Base-by-base conservation (phyloP, 2,113 vertebrate genomes). In the Callopanchax toddi region DNA sequence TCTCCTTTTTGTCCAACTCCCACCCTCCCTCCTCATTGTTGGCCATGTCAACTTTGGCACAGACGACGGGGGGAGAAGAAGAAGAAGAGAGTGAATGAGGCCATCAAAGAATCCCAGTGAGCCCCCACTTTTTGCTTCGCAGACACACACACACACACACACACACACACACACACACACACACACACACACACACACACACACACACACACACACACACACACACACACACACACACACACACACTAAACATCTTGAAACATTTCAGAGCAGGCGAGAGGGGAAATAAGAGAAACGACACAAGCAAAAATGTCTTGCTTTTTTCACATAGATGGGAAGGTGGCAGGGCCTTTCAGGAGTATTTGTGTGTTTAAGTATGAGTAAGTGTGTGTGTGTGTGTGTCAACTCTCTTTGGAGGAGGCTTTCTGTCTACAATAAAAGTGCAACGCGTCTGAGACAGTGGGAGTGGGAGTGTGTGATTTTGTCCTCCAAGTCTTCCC, bases 401-500 rank as follows among this genome's bases (percentile, higher is more conserved):
- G 54, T 62, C 42, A 62, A 62, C 78, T 86, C 68, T 82, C 79
- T 85, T 84, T 78, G 82, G 82, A 84, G 77, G 70, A 78, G 74
- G 70, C 51, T 84, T 81, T 87, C 86, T 84, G 83, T 84, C 82
- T 86, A 82, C 80, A 88, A 88, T 79, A 85, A 67, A 88, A 83
- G 81, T 78, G 79, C 79, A 71, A 78, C 37, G 62, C 70, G 76
- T 74, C 86, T 82, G 78, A 87, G 88, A 86, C 81, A 74, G 79
- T 74, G 80, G 73, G 71, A 86, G 73, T 77, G 86, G 60, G 79
- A 82, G 77, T 87, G 77, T 87, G 85, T 88, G 87, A 88, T 86
- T 88, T 87, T 84, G 85, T 87, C 87, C 87, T 89, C 85, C 78
- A 91, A 91, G 77, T 86, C 83, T 83, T 89, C 86, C 86, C 80